Base-by-base conservation (phyloP, 2,888 invertebrate genomes). In the Vannuccia rotundouncinata region DNA sequence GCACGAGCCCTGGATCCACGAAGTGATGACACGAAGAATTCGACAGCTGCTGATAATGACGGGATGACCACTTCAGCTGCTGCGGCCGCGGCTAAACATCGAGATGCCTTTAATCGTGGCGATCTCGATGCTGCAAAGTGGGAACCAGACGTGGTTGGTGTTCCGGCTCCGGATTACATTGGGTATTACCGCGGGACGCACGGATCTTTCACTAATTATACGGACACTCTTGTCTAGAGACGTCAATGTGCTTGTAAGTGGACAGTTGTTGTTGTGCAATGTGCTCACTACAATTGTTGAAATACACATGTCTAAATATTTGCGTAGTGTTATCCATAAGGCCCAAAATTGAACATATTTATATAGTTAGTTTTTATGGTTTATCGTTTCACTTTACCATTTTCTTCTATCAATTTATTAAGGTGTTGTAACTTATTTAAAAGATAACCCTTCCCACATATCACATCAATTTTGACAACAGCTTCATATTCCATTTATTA, bases 41-140 rank as follows among this genome's bases (percentile, higher is more conserved):
- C 10, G 5, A n/a, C n/a, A n/a, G 45, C 10, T 13, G 45, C 17
- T 5, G 45, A 45, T 45, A 45, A 45, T 17, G 5, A 5, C 45
- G 45, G 45, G 5, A 5, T 45, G 10, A 77, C 77, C n/a, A 77
- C 77, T 17, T 77, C 77, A 45, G 77, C 31, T 25, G 77, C 77
- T 1, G 27, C 45, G n/a, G 77, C 77, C 30, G 30, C 77, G 1
- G 77, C 77, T 27, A 77, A 77, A 28, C 25, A 31, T 27, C 31
- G 77, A 2, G 77, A 77, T 45, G 77, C 77, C 60, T 45, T 13
- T 17, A 5, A 45, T 5, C 45, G 45, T 5, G 45, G 45, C 10
- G 45, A 45, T 45, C 45, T 45, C 45, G 17, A 45, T 17, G 10
- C 45, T 5, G 45, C 5, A 17, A 45, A 45, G 45, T 45, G 17